Base-by-base conservation (phyloP, 2,113 vertebrate genomes). In the Dipodomys ordii region DNA sequence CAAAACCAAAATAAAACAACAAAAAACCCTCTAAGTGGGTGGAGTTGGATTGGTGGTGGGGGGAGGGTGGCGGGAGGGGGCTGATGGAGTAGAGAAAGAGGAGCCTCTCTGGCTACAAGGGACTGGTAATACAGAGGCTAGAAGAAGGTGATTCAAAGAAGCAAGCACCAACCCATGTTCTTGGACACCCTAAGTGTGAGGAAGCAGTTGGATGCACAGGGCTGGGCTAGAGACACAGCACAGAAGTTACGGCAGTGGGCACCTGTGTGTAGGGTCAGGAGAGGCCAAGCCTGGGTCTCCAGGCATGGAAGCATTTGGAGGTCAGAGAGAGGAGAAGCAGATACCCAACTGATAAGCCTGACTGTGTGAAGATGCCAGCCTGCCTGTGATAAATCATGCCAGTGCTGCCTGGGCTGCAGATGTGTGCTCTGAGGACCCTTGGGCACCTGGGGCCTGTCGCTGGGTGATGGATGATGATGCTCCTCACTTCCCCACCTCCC, bases 391-490 rank as follows among this genome's bases (percentile, higher is more conserved):
- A 71, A 93, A 94, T 95, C 92, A 83, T 2, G 39, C 67, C 80
- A 1, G 49, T 0, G 5, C 78, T 39, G 27, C 78, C 6, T 0
- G 0, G 60, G 85, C 90, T 92, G 74, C 90, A 93, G 85, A 92
- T 92, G 88, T 79, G 93, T 0, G 9, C 79, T 57, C 69, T 0
- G n/a, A 84, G 92, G 90, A 49, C 83, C 77, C 80, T 39, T 6
- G 27, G 91, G 92, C n/a, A 4, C 87, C n/a, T 1, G 60, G 88
- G 62, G 44, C 83, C 93, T 95, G 97, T 97, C 74, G 0, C 87
- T 0, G 10, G 64, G 83, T 96, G 95, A 97, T 92, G 88, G 92
- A 96, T 94, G 93, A 73, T 39, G 18, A 65, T 27, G 32, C 46
- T 74, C 16, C 84, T 69, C 77, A 71, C 84, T 82, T 65, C 32